Percentiles rank a stretch among this genome's conserved stretches.
Conservation (phyloP, 2,888 invertebrate genomes). For the Ormyrus nitidulus region DNA sequence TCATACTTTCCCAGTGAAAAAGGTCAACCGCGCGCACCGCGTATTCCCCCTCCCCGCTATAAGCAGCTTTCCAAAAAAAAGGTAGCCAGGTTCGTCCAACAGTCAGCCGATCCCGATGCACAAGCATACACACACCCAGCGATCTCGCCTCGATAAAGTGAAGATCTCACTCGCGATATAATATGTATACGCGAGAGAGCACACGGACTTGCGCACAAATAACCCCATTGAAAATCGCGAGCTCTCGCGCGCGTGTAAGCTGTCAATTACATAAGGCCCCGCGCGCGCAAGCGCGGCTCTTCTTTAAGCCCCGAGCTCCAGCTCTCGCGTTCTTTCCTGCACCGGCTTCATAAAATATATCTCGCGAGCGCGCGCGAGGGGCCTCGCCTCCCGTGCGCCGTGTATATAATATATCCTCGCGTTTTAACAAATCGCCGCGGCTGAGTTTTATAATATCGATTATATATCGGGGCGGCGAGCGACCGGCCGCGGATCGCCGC, state of each 20-base stretch:
- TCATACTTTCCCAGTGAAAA: no score
- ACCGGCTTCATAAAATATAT: no score
- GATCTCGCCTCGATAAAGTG: constrained; percentile 24
- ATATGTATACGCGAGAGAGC: no score
- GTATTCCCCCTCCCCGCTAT: no score
- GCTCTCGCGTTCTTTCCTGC: neutral
- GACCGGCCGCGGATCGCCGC: constrained; percentile 4
- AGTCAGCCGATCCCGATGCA: no score
- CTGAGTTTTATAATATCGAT: constrained; percentile 24
- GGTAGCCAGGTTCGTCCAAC: no score
- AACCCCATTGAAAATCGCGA: constrained; percentile 3
- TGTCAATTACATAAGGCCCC: constrained; percentile 19
- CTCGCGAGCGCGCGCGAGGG: neutral
- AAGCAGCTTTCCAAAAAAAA: no score
- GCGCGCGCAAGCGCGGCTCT: constrained; percentile 12
- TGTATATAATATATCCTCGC: no score
- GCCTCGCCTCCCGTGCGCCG: neutral
- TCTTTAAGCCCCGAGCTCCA: neutral
- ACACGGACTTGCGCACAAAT: neutral
- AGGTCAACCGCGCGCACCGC: no score
- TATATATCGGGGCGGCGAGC: neutral
- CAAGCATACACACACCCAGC: neutral
- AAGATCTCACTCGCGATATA: constrained; percentile 27
- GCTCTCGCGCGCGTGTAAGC: constrained; percentile 28
- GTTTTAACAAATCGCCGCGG: constrained; percentile 40